Base-by-base conservation (phyloP, 1,140 invertebrate species). In the Drosophila teissieri region DNA sequence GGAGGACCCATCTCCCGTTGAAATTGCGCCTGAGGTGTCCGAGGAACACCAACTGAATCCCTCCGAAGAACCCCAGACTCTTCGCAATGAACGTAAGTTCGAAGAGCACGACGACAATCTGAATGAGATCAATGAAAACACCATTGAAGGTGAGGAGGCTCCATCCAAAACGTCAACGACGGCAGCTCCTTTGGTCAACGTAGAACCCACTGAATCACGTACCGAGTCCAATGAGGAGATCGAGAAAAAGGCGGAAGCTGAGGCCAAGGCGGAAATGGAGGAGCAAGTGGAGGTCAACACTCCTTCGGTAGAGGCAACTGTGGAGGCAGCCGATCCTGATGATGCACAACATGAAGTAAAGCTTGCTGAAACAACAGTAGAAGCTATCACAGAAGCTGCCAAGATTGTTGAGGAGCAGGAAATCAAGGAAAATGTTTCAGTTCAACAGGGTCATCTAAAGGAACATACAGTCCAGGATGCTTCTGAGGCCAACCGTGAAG, bases 51-150 rank as follows among this genome's bases (percentile, higher is more conserved):
- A 11, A 2, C 5, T 7, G 37, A 12, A 34, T 12, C 31, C 44
- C 22, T 36, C 39, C 1, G 27, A 27, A 34, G 63, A 56, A 12
- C 8, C 6, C 10, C n/a, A 58, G 39, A 24, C 24, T 42, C 8
- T 2, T 7, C 48, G 62, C 2, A 31, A 76, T 12, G 55, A 61
- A 1, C 48, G 61, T 2, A 36, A 55, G 22, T 34, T 70, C 0
- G 53, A 63, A 17, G 34, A 27, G 34, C 27, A 5, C 15, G n/a
- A 67, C 22, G 17, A 17, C 2, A 61, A 34, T 8, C 40, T 45
- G 1, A 83, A 75, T 46, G 83, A 88, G 48, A 58, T 84, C 40
- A 65, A 84, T 31, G 65, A 75, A 1, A 73, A 76, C 40, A 24
- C 27, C 3, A 73, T 69, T 36, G 77, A 81, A 2, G 63, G 40